phyloP scores from a whole-genome alignment of 1,140 invertebrate genomes.

The Magallana gigas region DNA sequence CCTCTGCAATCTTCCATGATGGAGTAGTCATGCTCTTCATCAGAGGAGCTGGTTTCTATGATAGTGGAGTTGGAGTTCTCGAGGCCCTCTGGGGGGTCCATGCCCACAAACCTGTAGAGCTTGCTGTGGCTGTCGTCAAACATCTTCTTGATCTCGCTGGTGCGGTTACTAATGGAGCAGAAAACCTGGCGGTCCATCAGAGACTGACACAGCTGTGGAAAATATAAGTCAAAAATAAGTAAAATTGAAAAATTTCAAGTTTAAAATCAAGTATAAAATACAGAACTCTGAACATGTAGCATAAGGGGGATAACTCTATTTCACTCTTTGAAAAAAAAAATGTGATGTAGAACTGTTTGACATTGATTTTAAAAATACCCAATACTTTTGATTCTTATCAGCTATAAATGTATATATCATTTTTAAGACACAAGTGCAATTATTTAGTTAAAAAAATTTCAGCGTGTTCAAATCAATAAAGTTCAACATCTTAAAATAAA shows the following conservation, averaged over 20 bases:
- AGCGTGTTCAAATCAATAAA: no score
- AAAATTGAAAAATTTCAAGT: background rate
- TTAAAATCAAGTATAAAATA: no score
- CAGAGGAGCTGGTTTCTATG: slow-evolving; percentile 49
- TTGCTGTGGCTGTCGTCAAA: slow-evolving; percentile 78
- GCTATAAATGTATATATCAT: no score
- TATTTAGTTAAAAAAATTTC: no score
- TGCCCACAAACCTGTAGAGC: slow-evolving; percentile 72
- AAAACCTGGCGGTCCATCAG: slow-evolving; percentile 76
- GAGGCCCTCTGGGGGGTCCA: slow-evolving; percentile 50
- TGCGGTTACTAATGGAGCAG: slow-evolving; percentile 65
- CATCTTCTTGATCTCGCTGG: slow-evolving; percentile 60
- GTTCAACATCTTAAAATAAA: no score
- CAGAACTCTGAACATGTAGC: background rate
- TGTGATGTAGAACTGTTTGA: no score
- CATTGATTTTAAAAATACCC: no score
- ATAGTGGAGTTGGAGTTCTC: slow-evolving; percentile 57
- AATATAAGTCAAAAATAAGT: background rate
- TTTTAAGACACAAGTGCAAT: no score
- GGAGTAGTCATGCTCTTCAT: slow-evolving; percentile 57
- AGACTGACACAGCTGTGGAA: slow-evolving; percentile 76
- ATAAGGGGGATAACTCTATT: slow-evolving; percentile 11
- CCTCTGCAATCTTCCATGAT: slow-evolving; percentile 53
- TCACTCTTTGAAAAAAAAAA: background rate
- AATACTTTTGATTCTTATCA: no score